A percentile compares a stretch with the other conserved stretches of the same genome.
Evolutionary conservation across 2,113 vertebrate genomes (phyloP).

Genomic region (Neomonachus schauinslandi): DNA sequence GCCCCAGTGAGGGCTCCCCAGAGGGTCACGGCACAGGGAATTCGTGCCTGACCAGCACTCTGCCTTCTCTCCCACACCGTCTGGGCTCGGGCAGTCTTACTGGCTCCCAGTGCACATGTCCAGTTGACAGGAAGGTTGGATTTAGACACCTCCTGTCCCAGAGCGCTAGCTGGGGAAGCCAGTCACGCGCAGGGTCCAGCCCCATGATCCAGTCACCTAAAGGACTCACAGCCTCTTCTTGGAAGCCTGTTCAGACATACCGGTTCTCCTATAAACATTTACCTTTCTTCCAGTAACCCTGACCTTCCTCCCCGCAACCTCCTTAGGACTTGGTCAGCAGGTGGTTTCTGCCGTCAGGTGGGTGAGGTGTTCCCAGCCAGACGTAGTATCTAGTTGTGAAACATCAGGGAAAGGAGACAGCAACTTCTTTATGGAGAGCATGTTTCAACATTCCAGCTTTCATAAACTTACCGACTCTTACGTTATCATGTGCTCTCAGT

Average conservation of each 20-base stretch:
- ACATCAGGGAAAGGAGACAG: background rate
- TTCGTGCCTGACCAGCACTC: background rate
- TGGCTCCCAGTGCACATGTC: background rate
- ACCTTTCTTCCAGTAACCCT: background rate
- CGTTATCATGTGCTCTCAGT: background rate
- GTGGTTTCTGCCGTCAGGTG: background rate
- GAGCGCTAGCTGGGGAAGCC: fast-evolving
- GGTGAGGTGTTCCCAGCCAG: too few relatives aligned
- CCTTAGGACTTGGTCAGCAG: background rate
- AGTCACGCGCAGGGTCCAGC: background rate
- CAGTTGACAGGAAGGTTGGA: background rate
- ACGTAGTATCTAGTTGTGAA: background rate
- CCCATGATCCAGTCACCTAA: background rate
- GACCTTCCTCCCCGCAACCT: background rate
- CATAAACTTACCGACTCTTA: background rate
- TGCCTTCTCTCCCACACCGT: background rate
- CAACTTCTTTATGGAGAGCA: background rate
- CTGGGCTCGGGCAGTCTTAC: background rate
- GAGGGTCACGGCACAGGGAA: background rate
- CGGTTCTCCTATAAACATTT: background rate
- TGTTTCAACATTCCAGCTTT: background rate
- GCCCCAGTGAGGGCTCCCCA: background rate
- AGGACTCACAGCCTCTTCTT: background rate
- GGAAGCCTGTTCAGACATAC: background rate
- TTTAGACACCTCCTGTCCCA: background rate